These are phyloP conservation scores for Charina bottae DNA, from an alignment of 2,113 vertebrate species.

Conservation along the genomic window DNA sequence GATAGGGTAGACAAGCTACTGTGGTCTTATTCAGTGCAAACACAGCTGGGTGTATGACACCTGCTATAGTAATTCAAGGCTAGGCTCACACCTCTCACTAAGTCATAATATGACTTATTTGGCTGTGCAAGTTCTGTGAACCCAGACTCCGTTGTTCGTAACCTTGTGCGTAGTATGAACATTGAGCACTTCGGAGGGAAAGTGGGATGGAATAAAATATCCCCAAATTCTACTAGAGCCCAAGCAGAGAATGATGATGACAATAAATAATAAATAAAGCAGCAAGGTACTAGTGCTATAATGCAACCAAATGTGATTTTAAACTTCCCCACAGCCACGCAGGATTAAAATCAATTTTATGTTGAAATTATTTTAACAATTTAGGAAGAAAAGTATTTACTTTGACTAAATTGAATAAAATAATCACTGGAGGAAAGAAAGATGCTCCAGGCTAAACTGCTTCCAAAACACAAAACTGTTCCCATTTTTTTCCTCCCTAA, in stretches of 20 bases:
- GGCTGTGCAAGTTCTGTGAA: not conserved
- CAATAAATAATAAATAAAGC: not conserved
- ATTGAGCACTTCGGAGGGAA: not conserved
- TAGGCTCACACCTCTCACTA: no score
- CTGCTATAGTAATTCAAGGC: not conserved
- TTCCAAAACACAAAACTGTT: slow-evolving; percentile 18
- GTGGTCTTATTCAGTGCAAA: not conserved
- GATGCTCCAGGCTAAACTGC: slow-evolving; percentile 2
- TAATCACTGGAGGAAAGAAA: slow-evolving; percentile 4
- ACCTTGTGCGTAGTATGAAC: not conserved
- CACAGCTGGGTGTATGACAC: not conserved
- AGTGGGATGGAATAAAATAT: not conserved
- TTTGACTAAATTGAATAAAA: not conserved
- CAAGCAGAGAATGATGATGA: not conserved
- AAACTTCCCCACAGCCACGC: not conserved
- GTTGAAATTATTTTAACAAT: not conserved
- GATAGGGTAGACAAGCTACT: not conserved
- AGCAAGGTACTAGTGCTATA: not conserved
- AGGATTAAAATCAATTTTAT: not conserved
- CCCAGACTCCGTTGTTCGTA: not conserved
- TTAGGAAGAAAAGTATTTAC: not conserved
- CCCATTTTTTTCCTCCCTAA: slow-evolving; percentile 26
- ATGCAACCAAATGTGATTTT: not conserved
- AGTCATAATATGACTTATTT: not conserved
- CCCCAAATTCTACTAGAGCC: not conserved